These are phyloP conservation scores for Myioborus melanocephalus DNA, from an alignment of 2,797 vertebrate genomes.

Conservation along the genomic window DNA sequence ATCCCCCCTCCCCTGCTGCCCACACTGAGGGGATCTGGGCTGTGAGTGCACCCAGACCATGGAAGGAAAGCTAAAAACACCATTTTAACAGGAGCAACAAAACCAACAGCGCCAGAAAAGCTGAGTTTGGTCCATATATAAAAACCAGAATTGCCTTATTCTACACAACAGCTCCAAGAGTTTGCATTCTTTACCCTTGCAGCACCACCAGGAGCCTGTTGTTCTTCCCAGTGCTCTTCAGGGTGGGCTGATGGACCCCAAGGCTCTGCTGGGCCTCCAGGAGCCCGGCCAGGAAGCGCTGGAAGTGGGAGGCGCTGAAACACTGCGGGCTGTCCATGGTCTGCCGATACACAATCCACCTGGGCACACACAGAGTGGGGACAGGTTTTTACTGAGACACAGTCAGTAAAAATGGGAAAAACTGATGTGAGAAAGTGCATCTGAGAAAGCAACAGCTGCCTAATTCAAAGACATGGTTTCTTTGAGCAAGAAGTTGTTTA, in stretches of 20 bases:
- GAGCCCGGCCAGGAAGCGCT: slow-evolving; percentile 84
- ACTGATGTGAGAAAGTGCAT: too few species aligned
- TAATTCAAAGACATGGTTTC: too few species aligned
- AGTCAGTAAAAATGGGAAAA: too few species aligned
- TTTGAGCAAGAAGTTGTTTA: too few species aligned
- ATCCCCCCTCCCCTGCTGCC: not conserved
- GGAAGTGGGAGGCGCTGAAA: slow-evolving; percentile 89
- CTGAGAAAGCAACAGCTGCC: too few species aligned
- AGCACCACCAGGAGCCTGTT: slow-evolving; percentile 85
- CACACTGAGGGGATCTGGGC: fast-evolving
- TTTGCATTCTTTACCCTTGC: slow-evolving; percentile 82
- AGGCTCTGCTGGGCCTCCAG: slow-evolving; percentile 79
- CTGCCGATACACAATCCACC: slow-evolving; percentile 89
- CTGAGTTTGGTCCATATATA: fast-evolving
- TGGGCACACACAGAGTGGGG: slow-evolving; percentile 17
- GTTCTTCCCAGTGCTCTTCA: slow-evolving; percentile 26
- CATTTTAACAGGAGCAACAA: not conserved
- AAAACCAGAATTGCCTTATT: not conserved
- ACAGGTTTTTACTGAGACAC: too few species aligned
- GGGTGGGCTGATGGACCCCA: slow-evolving; percentile 59
- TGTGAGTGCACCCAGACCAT: fast-evolving
- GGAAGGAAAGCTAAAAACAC: fast-evolving
- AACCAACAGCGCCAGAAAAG: not conserved
- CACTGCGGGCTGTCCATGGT: slow-evolving; percentile 80
- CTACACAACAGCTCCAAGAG: not conserved